Conservation (phyloP, 2,888 invertebrate genomes). For the Phlogophora meticulosa region DNA sequence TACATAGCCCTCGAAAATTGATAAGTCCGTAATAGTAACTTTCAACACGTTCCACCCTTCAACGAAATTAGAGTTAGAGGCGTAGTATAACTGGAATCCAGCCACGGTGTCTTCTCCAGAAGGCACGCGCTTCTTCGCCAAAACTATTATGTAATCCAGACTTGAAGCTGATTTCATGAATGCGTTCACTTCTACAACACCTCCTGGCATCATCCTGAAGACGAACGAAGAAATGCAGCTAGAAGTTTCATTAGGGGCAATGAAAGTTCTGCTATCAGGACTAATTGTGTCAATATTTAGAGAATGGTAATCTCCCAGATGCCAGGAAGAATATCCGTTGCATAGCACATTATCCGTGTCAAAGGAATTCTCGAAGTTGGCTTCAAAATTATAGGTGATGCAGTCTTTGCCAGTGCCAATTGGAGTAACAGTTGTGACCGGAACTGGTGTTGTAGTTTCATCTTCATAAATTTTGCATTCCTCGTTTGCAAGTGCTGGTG, state of each 20-base stretch:
- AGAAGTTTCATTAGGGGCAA: slow-evolving; percentile 66
- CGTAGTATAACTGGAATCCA: slow-evolving; percentile 68
- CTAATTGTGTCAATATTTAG: slow-evolving; percentile 65
- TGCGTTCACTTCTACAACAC: slow-evolving; percentile 71
- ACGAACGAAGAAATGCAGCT: slow-evolving; percentile 74
- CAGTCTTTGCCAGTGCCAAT: slow-evolving; percentile 65
- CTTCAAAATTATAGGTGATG: slow-evolving; percentile 71
- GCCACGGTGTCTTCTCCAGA: slow-evolving; percentile 66
- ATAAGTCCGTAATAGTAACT: slow-evolving; percentile 64
- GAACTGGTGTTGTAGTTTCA: slow-evolving; percentile 47
- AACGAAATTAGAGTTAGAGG: slow-evolving; percentile 59
- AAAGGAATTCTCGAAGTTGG: slow-evolving; percentile 67
- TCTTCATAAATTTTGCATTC: slow-evolving; percentile 61
- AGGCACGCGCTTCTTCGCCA: slow-evolving; percentile 66
- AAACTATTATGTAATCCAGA: slow-evolving; percentile 69
- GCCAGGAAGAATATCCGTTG: slow-evolving; percentile 68
- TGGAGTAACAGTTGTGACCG: slow-evolving; percentile 41
- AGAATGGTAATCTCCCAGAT: slow-evolving; percentile 67
- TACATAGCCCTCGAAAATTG: slow-evolving; percentile 69
- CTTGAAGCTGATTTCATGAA: slow-evolving; percentile 65
- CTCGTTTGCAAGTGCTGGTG: slow-evolving; percentile 36
- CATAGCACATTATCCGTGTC: slow-evolving; percentile 66
- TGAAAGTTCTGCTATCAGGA: slow-evolving; percentile 65
- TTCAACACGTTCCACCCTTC: slow-evolving; percentile 70
- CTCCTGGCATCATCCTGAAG: slow-evolving; percentile 70